Evolutionary conservation across 2,888 invertebrate species (phyloP).

Genomic region (Orchesella flavescens): DNA sequence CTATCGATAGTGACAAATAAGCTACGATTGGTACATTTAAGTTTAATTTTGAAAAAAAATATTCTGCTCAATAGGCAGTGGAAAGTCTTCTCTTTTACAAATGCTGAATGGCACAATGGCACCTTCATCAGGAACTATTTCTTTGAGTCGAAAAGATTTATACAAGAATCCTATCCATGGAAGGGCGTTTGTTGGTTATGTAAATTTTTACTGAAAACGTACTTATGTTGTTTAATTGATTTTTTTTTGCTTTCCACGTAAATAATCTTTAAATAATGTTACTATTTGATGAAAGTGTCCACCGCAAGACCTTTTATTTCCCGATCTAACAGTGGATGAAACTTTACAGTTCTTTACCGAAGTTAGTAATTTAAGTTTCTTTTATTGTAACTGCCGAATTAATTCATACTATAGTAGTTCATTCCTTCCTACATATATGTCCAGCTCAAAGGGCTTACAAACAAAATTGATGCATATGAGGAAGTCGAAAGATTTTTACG

Average conservation of each 20-base stretch:
- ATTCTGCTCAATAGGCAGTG: constrained; percentile 25
- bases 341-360: constrained; percentile 55
- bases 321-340: constrained; percentile 61
- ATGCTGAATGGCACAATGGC: constrained; percentile 36
- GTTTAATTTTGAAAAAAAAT: neutral
- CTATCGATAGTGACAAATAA: no score
- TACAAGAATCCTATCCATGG: constrained; percentile 26
- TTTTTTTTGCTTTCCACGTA: no score
- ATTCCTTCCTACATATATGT: neutral
- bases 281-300: constrained; percentile 32
- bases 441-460: constrained; percentile 52
- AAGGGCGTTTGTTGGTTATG: constrained; percentile 52
- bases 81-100: constrained; percentile 31
- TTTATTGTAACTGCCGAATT: neutral
- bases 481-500: constrained; percentile 61
- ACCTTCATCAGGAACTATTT: constrained; percentile 30
- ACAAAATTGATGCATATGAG: constrained; percentile 48
- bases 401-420: neutral
- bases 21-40: neutral
- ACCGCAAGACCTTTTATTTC: constrained; percentile 43
- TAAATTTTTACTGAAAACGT: no score
- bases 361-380: constrained; percentile 9
- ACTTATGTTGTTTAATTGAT: no score
- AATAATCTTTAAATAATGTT: no score
- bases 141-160: constrained; percentile 50